Evolutionary conservation across 2,888 invertebrate species (phyloP), one percentile per base, ranked within the genome.

Genomic region (Cetonia aurata): DNA sequence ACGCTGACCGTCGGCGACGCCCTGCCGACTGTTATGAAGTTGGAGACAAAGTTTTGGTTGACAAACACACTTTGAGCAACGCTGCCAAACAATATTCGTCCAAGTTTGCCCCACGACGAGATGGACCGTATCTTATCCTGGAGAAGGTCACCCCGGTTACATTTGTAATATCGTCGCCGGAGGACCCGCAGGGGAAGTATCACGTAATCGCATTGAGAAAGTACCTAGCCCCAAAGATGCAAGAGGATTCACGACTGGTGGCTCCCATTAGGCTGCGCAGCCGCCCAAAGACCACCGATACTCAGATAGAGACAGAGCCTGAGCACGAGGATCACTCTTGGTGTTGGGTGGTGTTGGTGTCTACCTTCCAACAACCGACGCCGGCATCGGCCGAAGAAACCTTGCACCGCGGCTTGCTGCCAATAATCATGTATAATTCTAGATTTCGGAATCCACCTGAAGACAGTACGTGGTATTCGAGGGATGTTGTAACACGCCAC

Each of bases 91-190:
- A 15, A 13, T 48, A 48, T 48, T 48, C 48, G 13, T 48, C 48
- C 15, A 48, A 48, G 17, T 48, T 48, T 17, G 48, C 48, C 48
- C 48, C 48, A 17, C 48, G 48, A 48, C 48, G 48, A 13, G 48
- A 48, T 17, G 48, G 12, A 48, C 17, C 48, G 8, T 48, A 48
- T 1, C n/a, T 10, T 1, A 48, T 48, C 1, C 13, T 13, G 48
- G 48, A 48, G 48, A 48, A 48, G 48, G 8, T n/a, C 17, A 9
- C 48, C 8, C 48, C 37, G 1, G 37, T 37, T 37, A 4, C 4
- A 8, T 37, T 37, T 8, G 37, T 37, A 37, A 37, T 6, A 4
- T 37, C 37, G 2, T 3, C 37, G 8, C 37, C 37, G 10, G 37
- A 6, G 37, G 6, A 37, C 6, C 37, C 37, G 2, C 37, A 9